Evolutionary conservation across 2,888 invertebrate genomes (phyloP), one percentile per base, ranked within the genome.

Genomic region (Athalia rosae): DNA sequence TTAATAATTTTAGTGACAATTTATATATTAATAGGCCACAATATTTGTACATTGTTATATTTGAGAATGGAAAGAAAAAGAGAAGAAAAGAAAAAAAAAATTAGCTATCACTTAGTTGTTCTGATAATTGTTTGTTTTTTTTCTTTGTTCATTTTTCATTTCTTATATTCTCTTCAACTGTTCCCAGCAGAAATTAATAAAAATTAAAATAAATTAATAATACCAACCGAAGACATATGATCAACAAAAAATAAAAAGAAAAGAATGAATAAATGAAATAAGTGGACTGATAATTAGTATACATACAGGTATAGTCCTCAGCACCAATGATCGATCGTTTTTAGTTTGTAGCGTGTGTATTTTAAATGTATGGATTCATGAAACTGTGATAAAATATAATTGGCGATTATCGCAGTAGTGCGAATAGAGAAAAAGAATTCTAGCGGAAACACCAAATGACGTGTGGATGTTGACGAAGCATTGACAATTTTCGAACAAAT

Each of bases 261-360:
- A 62, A 74, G 61, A n/a, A 62, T 48, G 8, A 41, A 71, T 28
- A 15, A 59, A 45, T 62, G 45, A 53, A 76, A 63, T 53, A 69
- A 45, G 59, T 61, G 74, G 61, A 74, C 74, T 74, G 74, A 74
- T 62, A 61, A 61, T 48, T 74, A 61, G 61, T 61, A 48, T 74
- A 61, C 48, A 61, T 58, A 58, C 69, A 45, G n/a, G 28, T 28
- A 56, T 58, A 43, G 69, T 58, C 69, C 41, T 41, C 41, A 41
- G 4, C 53, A 28, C 28, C 28, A 28, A 28, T 2, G 28, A 53
- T 67, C 53, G 53, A 69, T 28, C 5, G 50, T 11, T 79, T 80
- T 76, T 77, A 79, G 76, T 77, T 28, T 28, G 28, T 71, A 77
- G 78, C 78, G 79, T 74, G 43, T 71, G 69, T 71, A 71, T 71